Base-by-base conservation (phyloP, 2,888 invertebrate species). In the Hypselothyrea guttata region DNA sequence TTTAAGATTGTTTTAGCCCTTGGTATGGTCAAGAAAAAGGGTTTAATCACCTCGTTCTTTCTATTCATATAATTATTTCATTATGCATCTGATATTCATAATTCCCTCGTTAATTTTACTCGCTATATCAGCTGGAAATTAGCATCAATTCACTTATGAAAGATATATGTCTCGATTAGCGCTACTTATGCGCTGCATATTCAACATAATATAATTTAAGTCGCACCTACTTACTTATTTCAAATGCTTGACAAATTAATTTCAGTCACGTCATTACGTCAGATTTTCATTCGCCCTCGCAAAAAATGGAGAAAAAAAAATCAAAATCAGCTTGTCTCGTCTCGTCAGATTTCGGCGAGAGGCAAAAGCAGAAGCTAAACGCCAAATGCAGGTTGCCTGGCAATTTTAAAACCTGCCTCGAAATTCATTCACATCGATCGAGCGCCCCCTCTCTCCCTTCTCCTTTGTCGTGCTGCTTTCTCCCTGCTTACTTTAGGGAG, bases 331-430 rank as follows among this genome's bases (percentile, higher is more conserved):
- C 22, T 66, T 60, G 67, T 38, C 45, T 28, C 51, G 72, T 48
- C 60, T 72, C 68, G 68, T 34, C 51, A 60, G 54, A 45, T 42
- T 68, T 45, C 46, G 11, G 30, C 30, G 9, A 62, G 38, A 38
- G 62, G 9, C n/a, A n/a, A n/a, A n/a, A 33, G 42, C 27, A 33
- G 55, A 11, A 35, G 53, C 54, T 67, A 45, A 60, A 68, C 61
- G 73, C 48, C 69, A 69, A 68, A 42, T 69, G 68, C 73, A 72
- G 69, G 62, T 61, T 60, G 48, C 60, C 18, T 49, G 60, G 60
- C 37, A 71, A 56, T 58, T 59, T 8, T 18, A 16, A 18, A 38
- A 38, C 16, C 38, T 18, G 38, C 38, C 34, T 4, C 8, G 28
- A 30, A n/a, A 52, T 42, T 48, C 54, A 55, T 41, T 49, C 52